Evolutionary conservation across 2,888 invertebrate species (phyloP).

Genomic region (Lysandra bellargus): DNA sequence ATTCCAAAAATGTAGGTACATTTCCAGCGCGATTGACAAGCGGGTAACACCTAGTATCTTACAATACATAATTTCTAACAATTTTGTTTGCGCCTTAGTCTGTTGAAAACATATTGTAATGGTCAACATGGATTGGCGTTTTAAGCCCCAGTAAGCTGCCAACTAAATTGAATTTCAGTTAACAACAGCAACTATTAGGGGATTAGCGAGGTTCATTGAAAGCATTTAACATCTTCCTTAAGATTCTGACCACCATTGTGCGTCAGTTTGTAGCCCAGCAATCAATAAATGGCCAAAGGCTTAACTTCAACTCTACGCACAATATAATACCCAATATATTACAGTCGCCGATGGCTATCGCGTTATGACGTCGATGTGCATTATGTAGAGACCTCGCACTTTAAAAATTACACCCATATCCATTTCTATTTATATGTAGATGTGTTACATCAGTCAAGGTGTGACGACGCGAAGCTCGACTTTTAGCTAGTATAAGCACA

Average conservation of each 20-base stretch:
- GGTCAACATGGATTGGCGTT: neutral
- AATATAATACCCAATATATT: neutral
- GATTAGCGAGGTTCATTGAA: neutral
- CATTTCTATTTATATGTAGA: too few species aligned
- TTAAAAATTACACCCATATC: too few species aligned
- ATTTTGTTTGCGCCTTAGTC: neutral
- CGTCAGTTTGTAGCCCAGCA: neutral
- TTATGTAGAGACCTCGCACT: neutral
- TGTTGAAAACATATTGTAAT: neutral
- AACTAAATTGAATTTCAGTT: neutral
- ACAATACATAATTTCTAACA: too few species aligned
- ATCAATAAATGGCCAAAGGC: neutral
- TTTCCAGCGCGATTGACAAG: too few species aligned
- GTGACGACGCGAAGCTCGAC: too few species aligned
- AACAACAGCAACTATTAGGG: neutral
- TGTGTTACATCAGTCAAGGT: too few species aligned
- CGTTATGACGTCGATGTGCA: neutral
- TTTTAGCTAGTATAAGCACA: too few species aligned
- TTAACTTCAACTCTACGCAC: neutral
- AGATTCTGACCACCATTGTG: conserved; percentile 4
- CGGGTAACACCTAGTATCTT: too few species aligned
- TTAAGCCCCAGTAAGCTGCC: neutral
- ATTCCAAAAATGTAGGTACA: too few species aligned
- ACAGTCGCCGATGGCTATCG: neutral
- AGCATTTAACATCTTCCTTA: conserved; percentile 53